phyloP scores from a whole-genome alignment of 2,888 invertebrate species.

The Oscheius myriophilus region DNA sequence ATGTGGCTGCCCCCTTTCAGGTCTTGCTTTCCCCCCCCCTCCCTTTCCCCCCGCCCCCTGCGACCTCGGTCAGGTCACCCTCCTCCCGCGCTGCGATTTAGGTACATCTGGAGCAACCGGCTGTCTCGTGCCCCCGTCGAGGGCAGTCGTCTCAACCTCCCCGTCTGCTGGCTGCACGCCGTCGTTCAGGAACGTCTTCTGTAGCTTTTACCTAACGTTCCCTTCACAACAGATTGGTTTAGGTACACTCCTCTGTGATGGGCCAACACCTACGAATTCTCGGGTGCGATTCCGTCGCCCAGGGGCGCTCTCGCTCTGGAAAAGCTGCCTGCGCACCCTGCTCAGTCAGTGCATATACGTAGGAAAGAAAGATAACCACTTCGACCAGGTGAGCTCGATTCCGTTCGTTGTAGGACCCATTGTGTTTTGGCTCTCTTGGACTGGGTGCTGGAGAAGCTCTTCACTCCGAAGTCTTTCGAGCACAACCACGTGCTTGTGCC shows the following conservation, averaged over 20 bases:
- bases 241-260: conserved; percentile 86
- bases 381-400: conserved; percentile 80
- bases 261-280: conserved; percentile 99
- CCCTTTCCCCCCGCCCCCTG: no score
- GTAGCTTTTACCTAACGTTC: conserved; percentile 14
- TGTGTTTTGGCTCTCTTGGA: conserved; percentile 67
- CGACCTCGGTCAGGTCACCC: no score
- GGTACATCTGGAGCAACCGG: no score
- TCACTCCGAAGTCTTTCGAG: conserved; percentile 94
- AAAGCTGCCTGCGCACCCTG: conserved; percentile 94
- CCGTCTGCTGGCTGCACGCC: conserved; percentile 99
- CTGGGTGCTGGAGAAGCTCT: conserved; percentile 81
- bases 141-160: conserved; percentile 92
- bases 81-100: no score
- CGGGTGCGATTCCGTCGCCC: conserved; percentile 96
- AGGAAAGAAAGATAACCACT: conserved; percentile 98
- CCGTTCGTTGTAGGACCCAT: background rate
- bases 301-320: conserved; percentile 93
- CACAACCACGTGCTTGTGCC: conserved; percentile 89
- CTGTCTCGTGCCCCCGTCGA: conserved; percentile 84
- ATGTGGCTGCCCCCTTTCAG: no score
- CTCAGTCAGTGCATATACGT: conserved; percentile 99
- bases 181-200: conserved; percentile 85
- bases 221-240: background rate
- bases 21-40: no score